Conservation (phyloP, 64 coral and sea anemone genomes). For the Dendronephthya gigantea region DNA sequence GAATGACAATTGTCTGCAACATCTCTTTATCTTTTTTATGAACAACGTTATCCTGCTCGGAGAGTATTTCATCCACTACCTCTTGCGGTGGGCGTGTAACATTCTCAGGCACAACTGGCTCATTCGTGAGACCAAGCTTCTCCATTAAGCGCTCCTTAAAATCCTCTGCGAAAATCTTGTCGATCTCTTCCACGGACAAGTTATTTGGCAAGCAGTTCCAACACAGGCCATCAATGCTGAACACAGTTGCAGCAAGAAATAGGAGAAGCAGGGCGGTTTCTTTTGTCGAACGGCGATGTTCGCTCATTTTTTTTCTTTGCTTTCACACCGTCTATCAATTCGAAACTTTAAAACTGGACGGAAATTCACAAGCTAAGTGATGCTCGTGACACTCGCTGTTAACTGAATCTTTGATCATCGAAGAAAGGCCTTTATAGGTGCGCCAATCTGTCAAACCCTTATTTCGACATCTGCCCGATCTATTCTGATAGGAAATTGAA, state of each 20-base stretch:
- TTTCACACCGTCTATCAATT: not conserved
- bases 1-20: not conserved
- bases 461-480: not conserved
- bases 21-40: not conserved
- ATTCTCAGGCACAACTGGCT: not conserved
- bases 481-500: not conserved
- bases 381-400: not conserved
- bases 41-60: not conserved
- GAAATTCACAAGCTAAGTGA: not conserved
- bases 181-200: not conserved
- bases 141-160: not conserved
- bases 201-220: not conserved
- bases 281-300: not conserved
- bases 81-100: not conserved
- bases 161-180: not conserved
- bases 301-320: not conserved
- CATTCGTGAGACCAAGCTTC: not conserved
- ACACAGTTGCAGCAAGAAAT: not conserved
- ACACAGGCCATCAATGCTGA: not conserved
- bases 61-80: not conserved
- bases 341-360: not conserved
- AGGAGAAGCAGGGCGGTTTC: not conserved
- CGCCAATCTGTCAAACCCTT: not conserved
- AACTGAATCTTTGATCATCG: not conserved
- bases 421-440: not conserved